These are phyloP conservation scores for Martes martes DNA, from an alignment of 2,113 vertebrate genomes.

Conservation along the genomic window DNA sequence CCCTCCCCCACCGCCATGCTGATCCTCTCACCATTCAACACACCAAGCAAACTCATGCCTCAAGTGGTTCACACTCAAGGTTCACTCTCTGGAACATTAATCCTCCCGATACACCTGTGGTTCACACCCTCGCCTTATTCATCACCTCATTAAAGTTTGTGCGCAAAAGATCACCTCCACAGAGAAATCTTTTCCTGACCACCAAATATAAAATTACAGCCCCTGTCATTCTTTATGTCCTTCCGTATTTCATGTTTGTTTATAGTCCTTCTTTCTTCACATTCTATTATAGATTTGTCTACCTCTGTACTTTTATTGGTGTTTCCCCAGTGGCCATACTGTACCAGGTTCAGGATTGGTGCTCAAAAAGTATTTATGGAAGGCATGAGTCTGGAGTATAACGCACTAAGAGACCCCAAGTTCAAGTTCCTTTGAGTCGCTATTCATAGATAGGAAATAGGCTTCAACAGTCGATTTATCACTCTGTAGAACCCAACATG, in stretches of 20 bases:
- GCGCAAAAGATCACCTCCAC: neutral
- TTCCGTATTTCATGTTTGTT: neutral
- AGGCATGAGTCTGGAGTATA: neutral
- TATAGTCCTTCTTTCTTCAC: neutral
- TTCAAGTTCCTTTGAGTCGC: neutral
- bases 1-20: neutral
- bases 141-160: neutral
- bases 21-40: neutral
- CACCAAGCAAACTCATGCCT: neutral
- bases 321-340: neutral
- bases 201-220: neutral
- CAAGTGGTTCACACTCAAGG: neutral
- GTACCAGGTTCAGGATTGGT: neutral
- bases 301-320: neutral
- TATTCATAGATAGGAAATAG: neutral
- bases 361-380: neutral
- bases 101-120: rapidly evolving
- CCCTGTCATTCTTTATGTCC: neutral
- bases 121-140: neutral
- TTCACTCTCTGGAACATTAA: neutral
- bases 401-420: neutral
- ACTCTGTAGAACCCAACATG: neutral
- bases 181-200: neutral
- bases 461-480: neutral
- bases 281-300: neutral